Conservation (phyloP, 2,113 vertebrate species). For the Pampusana beccarii region DNA sequence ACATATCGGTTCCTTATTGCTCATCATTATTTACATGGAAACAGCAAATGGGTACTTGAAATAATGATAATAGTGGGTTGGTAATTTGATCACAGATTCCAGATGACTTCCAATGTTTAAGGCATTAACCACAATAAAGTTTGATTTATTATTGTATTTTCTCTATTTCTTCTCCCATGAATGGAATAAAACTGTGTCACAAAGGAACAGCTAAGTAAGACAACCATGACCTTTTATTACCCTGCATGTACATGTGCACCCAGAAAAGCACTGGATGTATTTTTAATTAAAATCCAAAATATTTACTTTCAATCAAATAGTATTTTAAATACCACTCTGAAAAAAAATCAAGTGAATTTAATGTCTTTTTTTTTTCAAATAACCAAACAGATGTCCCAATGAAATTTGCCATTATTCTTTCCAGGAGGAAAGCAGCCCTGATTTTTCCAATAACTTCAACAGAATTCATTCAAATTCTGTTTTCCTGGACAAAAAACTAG, state of each 20-base stretch:
- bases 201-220: background rate
- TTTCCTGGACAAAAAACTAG: constrained; percentile 40
- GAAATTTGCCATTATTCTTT: constrained; percentile 48
- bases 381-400: background rate
- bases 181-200: constrained; percentile 5
- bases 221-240: background rate
- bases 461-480: background rate
- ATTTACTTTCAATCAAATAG: background rate
- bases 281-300: constrained; percentile 12
- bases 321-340: background rate
- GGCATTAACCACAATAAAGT: constrained; percentile 25
- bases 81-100: constrained; percentile 29
- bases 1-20: background rate
- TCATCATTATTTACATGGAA: constrained; percentile 24
- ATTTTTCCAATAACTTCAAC: constrained; percentile 49
- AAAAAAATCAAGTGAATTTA: background rate
- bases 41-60: constrained; percentile 12
- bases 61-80: background rate
- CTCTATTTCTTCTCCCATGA: background rate
- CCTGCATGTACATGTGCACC: background rate
- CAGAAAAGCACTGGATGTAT: background rate
- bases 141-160: constrained; percentile 9
- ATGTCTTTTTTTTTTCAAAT: background rate
- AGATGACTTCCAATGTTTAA: constrained; percentile 37
- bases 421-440: background rate